Conservation (phyloP, 2,797 vertebrate genomes). For the Gorsachius magnificus region DNA sequence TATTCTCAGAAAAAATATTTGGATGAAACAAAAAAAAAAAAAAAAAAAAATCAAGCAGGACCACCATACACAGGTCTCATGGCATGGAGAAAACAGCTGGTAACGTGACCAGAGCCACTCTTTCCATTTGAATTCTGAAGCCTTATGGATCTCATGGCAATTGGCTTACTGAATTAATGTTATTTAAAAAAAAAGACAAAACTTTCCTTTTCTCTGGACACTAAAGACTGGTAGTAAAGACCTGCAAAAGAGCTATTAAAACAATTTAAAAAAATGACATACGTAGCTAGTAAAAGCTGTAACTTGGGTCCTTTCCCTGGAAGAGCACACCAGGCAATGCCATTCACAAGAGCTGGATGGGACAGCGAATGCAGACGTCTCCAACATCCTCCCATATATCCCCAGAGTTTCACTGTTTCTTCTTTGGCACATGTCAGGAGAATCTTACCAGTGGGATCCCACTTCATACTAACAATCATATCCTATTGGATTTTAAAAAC, state of each 20-base stretch:
- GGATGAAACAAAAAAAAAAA: neutral
- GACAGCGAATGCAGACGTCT: slow-evolving; percentile 83
- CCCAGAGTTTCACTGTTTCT: slow-evolving; percentile 93
- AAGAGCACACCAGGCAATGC: slow-evolving; percentile 88
- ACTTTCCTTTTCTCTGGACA: neutral
- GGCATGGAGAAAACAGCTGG: neutral
- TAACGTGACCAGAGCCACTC: neutral
- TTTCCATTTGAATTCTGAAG: neutral
- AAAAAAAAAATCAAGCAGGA: neutral
- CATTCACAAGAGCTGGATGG: slow-evolving; percentile 88
- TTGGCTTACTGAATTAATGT: neutral
- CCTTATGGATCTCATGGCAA: neutral
- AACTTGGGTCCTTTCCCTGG: slow-evolving; percentile 82
- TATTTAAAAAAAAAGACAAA: neutral
- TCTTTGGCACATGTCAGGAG: slow-evolving; percentile 95
- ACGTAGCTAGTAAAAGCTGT: slow-evolving; percentile 90
- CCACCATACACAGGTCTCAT: neutral
- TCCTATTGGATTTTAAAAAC: slow-evolving; percentile 77
- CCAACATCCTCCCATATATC: slow-evolving; percentile 82
- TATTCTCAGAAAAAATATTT: neutral
- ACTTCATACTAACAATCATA: slow-evolving; percentile 87
- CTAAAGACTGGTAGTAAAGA: neutral
- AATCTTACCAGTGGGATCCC: slow-evolving; percentile 90
- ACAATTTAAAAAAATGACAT: slow-evolving; percentile 30
- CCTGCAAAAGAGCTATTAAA: neutral